Evolutionary conservation across 2,797 vertebrate genomes (phyloP), one percentile per base, ranked within the genome.

Genomic region (Rhinatrema bivittatum): DNA sequence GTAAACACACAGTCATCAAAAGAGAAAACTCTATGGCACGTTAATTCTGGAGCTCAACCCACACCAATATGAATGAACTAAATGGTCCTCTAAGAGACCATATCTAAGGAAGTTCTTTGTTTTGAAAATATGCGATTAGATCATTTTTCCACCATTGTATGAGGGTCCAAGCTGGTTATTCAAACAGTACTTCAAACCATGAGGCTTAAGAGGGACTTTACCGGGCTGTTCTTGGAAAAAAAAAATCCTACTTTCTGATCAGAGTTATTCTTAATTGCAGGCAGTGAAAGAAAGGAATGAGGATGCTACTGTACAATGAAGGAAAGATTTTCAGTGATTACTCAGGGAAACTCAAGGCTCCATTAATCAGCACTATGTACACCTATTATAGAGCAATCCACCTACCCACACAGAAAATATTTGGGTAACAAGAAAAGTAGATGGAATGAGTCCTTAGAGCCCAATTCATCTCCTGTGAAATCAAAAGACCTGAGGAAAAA

Each of bases 51-150:
- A 54, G 30, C 44, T 62, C 51, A 25, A 60, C 34, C 32, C 62
- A 68, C 78, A 53, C n/a, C 56, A 53, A 47, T 52, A 44, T 52
- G 51, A 48, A 34, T 4, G 10, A 57, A 39, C 48, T 50, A 55
- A 67, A 48, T 0, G 4, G 21, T 21, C 59, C 39, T 48, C 51
- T 53, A 61, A 68, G 60, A 3, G 23, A 23, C 28, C 46, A 40
- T 13, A 53, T 25, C 50, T 50, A 48, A 72, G 61, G 22, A 23
- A 42, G n/a, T n/a, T 24, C 38, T 58, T 52, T 42, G 39, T 16
- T 53, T 50, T 55, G 42, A 54, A 41, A 64, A 53, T 20, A 60
- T 7, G 39, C 32, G 66, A 48, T 47, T 39, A 39, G 58, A 38
- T 53, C 25, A 36, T 32, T 62, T 65, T 55, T 40, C 51, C 38